Evolutionary conservation across 2,113 vertebrate species (phyloP).

Genomic region (Azemiops feae): DNA sequence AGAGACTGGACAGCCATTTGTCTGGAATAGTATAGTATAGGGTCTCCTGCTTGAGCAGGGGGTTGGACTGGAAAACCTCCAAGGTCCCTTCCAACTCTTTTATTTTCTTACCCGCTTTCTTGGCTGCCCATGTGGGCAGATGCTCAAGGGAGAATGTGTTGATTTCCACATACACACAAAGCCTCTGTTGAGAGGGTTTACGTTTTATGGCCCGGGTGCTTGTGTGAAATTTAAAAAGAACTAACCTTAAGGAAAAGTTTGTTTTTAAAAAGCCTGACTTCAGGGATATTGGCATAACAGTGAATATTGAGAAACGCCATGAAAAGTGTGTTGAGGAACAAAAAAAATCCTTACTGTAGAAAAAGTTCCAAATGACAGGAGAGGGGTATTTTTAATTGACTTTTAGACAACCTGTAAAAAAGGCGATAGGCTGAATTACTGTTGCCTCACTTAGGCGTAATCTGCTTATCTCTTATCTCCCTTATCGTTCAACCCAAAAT

Average conservation of each 20-base stretch:
- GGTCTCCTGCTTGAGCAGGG: background rate
- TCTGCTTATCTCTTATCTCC: background rate
- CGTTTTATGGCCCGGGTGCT: background rate
- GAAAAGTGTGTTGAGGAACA: background rate
- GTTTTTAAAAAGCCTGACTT: background rate
- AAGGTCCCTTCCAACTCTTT: background rate
- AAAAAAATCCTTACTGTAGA: background rate
- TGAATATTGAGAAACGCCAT: background rate
- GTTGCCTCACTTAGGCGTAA: background rate
- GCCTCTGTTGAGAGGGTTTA: background rate
- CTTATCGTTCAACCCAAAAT: background rate
- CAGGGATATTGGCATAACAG: background rate
- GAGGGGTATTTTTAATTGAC: background rate
- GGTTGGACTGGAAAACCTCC: background rate
- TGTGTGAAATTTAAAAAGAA: background rate
- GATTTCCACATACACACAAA: background rate
- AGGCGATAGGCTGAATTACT: background rate
- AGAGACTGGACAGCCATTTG: too few species aligned
- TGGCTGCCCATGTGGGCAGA: background rate
- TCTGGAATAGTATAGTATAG: too few species aligned
- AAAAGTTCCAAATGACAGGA: background rate
- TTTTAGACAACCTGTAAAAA: background rate
- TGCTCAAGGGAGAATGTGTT: rapidly evolving
- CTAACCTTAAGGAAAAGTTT: background rate
- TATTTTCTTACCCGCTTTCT: background rate